These are phyloP conservation scores for Sepiola atlantica DNA, from an alignment of 2,888 invertebrate genomes.

Conservation along the genomic window DNA sequence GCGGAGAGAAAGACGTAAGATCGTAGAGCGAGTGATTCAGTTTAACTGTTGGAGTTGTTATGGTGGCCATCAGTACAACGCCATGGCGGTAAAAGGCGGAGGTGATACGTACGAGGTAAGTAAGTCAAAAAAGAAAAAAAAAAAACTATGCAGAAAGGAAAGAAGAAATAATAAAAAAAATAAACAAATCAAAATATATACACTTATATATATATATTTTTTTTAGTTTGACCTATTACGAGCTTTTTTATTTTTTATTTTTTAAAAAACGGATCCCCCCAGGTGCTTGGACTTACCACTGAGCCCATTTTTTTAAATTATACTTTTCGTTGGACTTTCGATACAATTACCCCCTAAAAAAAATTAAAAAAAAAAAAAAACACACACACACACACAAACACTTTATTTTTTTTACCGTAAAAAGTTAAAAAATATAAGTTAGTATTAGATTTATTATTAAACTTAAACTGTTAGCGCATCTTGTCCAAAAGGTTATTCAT, in stretches of 20 bases:
- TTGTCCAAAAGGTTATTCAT: too few species aligned
- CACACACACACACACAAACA: too few species aligned
- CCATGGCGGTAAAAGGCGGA: constrained; percentile 32
- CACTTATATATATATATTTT: neutral
- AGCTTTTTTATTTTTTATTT: neutral
- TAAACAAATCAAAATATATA: too few species aligned
- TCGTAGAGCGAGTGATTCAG: neutral
- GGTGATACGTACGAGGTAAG: neutral
- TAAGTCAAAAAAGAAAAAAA: neutral
- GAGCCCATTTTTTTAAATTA: neutral
- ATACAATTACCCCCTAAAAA: too few species aligned
- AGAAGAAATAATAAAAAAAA: neutral
- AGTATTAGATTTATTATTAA: too few species aligned
- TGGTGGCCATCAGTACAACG: constrained; percentile 32
- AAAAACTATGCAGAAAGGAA: neutral
- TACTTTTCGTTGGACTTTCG: neutral
- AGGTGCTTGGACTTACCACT: neutral
- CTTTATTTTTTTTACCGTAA: too few species aligned
- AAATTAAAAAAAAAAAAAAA: too few species aligned
- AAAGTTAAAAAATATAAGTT: too few species aligned
- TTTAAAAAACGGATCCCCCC: neutral
- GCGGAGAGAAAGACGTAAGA: neutral
- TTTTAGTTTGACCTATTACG: neutral
- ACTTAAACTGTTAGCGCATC: too few species aligned
- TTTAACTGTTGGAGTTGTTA: neutral